Conservation (phyloP, 2,113 vertebrate genomes). For the Istiophorus platypterus region DNA sequence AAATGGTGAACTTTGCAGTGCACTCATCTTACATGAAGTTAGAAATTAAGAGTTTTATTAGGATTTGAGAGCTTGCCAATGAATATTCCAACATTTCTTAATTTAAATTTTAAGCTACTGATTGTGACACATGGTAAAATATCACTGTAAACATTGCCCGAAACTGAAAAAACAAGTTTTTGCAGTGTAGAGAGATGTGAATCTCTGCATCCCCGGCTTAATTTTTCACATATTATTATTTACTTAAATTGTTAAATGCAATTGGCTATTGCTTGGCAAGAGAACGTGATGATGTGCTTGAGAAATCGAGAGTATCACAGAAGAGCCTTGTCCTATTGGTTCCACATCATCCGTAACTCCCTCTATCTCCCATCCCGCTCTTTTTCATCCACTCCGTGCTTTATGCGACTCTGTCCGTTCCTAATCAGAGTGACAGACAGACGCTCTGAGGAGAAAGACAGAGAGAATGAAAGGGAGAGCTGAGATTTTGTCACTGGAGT, state of each 20-base stretch:
- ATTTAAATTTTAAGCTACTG: background rate
- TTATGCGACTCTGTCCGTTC: slow-evolving; percentile 73
- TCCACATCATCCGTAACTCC: slow-evolving; percentile 70
- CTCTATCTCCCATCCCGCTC: slow-evolving; percentile 70
- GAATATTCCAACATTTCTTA: background rate
- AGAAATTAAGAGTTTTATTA: slow-evolving; percentile 27
- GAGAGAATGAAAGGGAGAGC: slow-evolving; percentile 73
- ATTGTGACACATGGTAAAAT: background rate
- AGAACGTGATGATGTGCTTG: slow-evolving; percentile 54
- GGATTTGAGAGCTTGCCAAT: background rate
- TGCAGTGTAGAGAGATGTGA: background rate
- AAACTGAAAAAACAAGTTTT: background rate
- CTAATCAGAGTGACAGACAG: slow-evolving; percentile 83
- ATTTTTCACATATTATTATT: slow-evolving; percentile 11
- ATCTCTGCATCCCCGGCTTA: background rate
- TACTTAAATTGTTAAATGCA: slow-evolving; percentile 15
- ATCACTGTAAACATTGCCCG: too few relatives aligned
- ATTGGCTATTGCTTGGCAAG: slow-evolving; percentile 24
- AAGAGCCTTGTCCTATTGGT: slow-evolving; percentile 73
- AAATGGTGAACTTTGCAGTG: slow-evolving; percentile 21
- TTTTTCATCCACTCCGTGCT: slow-evolving; percentile 70
- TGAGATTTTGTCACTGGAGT: slow-evolving; percentile 67
- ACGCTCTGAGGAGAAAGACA: slow-evolving; percentile 79
- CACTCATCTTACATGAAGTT: background rate
- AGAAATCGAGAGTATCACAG: slow-evolving; percentile 64